Percentiles rank a stretch among this genome's conserved stretches.
These are phyloP conservation scores for Andrena haemorrhoa DNA, from an alignment of 2,888 invertebrate species.

Conservation along the genomic window DNA sequence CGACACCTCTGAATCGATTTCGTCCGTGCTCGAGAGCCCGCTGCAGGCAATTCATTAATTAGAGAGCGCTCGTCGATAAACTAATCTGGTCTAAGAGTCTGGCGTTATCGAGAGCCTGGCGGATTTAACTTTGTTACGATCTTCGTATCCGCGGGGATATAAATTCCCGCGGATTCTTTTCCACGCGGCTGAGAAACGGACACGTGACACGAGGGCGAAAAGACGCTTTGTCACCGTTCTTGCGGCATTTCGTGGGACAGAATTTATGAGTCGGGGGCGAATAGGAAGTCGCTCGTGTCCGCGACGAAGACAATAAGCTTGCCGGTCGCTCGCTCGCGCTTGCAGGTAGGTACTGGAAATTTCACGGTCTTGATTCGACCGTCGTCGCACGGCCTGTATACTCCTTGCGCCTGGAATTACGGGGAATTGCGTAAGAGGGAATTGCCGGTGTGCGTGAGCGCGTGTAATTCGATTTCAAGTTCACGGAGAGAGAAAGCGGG, in stretches of 20 bases:
- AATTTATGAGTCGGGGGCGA: constrained; percentile 9
- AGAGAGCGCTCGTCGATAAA: constrained; percentile 63
- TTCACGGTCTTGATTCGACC: constrained; percentile 42
- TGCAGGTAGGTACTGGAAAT: constrained; percentile 12
- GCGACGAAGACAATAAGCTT: constrained; percentile 32
- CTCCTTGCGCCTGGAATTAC: constrained; percentile 44
- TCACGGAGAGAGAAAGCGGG: constrained; percentile 72
- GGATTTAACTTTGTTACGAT: constrained; percentile 45
- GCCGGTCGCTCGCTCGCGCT: constrained; percentile 5
- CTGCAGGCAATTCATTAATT: constrained; percentile 68
- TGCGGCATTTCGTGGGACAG: not conserved
- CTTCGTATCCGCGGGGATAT: not conserved
- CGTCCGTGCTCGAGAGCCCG: constrained; percentile 26
- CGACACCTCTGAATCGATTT: constrained; percentile 44
- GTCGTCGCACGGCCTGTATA: constrained; percentile 9
- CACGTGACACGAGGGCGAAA: not conserved
- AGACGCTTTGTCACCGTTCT: not conserved
- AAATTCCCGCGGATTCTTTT: not conserved
- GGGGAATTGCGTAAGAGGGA: constrained; percentile 66
- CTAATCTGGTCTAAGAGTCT: constrained; percentile 58
- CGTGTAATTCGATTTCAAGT: constrained; percentile 75
- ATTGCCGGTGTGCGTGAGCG: constrained; percentile 66
- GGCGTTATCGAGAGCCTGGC: constrained; percentile 38
- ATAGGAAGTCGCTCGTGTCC: constrained; percentile 9
- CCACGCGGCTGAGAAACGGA: not conserved